Base-by-base conservation (phyloP, 2,113 vertebrate species). In the Bolborhynchus lineola region DNA sequence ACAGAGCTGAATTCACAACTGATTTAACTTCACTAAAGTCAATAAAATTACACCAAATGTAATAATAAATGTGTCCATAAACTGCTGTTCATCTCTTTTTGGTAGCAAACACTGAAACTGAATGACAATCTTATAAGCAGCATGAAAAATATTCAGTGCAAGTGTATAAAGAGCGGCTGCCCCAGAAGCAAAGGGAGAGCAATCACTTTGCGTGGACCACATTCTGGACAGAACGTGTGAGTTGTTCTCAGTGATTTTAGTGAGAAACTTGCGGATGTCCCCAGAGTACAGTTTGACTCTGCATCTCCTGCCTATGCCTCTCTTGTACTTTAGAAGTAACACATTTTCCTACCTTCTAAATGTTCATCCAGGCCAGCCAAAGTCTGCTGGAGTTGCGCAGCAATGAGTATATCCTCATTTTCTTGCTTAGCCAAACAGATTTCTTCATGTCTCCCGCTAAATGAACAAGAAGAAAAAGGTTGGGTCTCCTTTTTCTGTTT, bases 341-440 rank as follows among this genome's bases (percentile, higher is more conserved):
- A 83, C 4, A 11, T 20, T 75, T 69, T 29, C 90, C 76, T 80
- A 99, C 98, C 98, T 98, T 98, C 97, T 90, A 99, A 97, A 63
- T 98, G 96, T 57, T 97, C 97, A 35, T 99, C 98, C 74, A 98
- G 95, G 37, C 97, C 97, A 49, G 97, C 97, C 86, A 98, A 89
- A 33, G 98, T 98, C 90, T 98, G 95, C 74, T 98, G 97, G 62
- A 98, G 92, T 60, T 97, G 97, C 14, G 88, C 86, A 13, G 97
- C 92, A 80, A 98, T 72, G 59, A 98, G 92, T 1, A 49, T 37
- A 53, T 98, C 97, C 41, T 98, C 98, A 35, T 97, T 95, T 10
- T 85, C 82, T 41, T 20, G 47, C 49, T 88, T 68, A 80, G 93
- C 41, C 5, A 29, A 50, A n/a, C 75, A 4, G 9, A 53, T 39